Evolutionary conservation across 2,113 vertebrate genomes (phyloP), one percentile per base, ranked within the genome.

Genomic region (Trochalopteron elliotii): DNA sequence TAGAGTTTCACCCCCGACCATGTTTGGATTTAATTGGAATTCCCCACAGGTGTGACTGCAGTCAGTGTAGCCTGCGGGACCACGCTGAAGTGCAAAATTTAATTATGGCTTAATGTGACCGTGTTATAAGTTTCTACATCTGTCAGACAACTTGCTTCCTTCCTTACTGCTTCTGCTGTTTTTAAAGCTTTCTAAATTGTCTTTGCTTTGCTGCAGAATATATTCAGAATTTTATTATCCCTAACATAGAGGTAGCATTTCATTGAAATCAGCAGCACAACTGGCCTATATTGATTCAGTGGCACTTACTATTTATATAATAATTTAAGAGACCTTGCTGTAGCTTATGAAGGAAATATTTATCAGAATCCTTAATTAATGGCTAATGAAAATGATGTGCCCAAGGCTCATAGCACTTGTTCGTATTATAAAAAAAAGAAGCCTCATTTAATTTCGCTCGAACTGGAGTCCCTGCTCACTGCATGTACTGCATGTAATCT

Each of bases 21-120:
- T 44, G 80, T 60, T 83, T 89, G 93, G 74, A 31, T 83, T 92
- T 70, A 82, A 75, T n/a, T 95, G 91, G 64, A 77, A 83, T 81
- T 93, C 67, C 72, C 83, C 64, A 61, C 50, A 71, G 89, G 52
- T 89, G 89, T 86, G 79, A 64, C 47, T 56, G 52, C 55, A 67
- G 68, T 55, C 64, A 63, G 14, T 27, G n/a, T 14, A 59, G 45
- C 63, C 68, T 71, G 24, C 89, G 86, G 60, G 56, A 80, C 44
- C 47, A 39, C 0, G 5, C 5, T 65, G 74, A 88, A 85, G 57
- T 56, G 70, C 50, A 91, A 81, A 90, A 96, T 88, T 79, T 91
- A 81, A 81, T 89, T 80, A 83, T 30, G 60, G 39, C 15, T 87
- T 88, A 44, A 87, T 90, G 40, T 64, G 53, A 59, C 74, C 1